phyloP scores from a whole-genome alignment of 2,888 invertebrate species.

The Tupiocoris notatus region DNA sequence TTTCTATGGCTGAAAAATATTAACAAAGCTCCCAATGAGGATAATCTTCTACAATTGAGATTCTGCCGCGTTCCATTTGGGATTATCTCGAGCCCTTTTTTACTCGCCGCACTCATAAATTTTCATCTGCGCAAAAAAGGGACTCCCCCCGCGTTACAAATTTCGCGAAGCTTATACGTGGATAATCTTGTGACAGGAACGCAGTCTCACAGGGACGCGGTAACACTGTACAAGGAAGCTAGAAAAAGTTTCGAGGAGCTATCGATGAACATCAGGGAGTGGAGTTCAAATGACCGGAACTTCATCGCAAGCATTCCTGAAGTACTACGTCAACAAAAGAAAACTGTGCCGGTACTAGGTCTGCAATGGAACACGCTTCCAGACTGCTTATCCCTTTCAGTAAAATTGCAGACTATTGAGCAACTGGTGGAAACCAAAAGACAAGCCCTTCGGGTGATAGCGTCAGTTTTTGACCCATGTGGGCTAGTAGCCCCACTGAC shows the following conservation, averaged over 20 bases:
- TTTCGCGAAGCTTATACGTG: slow-evolving; percentile 7
- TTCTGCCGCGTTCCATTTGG: slow-evolving; percentile 35
- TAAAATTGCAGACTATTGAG: neutral
- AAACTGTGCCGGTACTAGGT: neutral
- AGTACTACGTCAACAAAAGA: neutral
- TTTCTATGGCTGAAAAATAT: slow-evolving; percentile 15
- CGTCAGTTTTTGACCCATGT: slow-evolving; percentile 2
- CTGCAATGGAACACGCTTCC: neutral
- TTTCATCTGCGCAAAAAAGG: neutral
- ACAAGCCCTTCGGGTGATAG: neutral
- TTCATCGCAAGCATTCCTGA: neutral
- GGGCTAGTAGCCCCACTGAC: slow-evolving; percentile 7
- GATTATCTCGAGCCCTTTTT: slow-evolving; percentile 13
- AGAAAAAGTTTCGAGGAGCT: neutral
- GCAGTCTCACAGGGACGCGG: neutral
- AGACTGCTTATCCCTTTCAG: neutral
- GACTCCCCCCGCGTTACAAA: neutral
- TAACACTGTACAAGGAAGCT: neutral
- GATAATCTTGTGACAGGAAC: slow-evolving; percentile 22
- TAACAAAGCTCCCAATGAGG: neutral
- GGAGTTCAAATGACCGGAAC: neutral
- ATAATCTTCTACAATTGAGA: slow-evolving; percentile 15
- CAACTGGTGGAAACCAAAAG: neutral
- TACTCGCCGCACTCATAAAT: slow-evolving; percentile 1
- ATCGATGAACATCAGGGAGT: slow-evolving; percentile 11